Percentiles rank a stretch among this genome's conserved stretches.
Evolutionary conservation across 2,113 vertebrate species (phyloP).

Genomic region (Vulpes ferrilata): DNA sequence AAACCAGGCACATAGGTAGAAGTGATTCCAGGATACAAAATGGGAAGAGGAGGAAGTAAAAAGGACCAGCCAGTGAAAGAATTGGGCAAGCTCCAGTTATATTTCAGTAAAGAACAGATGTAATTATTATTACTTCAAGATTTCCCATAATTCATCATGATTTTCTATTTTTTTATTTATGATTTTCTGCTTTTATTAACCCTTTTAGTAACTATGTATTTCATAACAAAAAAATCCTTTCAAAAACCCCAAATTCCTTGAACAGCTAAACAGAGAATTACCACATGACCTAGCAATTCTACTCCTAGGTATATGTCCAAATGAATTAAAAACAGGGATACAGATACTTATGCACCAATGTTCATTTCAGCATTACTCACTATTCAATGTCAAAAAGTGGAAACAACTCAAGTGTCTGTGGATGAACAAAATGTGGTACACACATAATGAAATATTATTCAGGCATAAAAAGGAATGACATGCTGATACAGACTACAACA

Average conservation of each 20-base stretch:
- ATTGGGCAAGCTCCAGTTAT: not conserved
- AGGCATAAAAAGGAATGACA: not conserved
- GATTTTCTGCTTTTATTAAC: slow-evolving; percentile 48
- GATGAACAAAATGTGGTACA: not conserved
- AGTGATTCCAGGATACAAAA: not conserved
- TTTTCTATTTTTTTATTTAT: slow-evolving; percentile 41
- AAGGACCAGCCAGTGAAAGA: not conserved
- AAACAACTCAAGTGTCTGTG: not conserved
- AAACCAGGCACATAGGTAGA: slow-evolving; percentile 10
- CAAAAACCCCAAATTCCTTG: not conserved
- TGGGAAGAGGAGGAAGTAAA: not conserved
- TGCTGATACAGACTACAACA: not conserved
- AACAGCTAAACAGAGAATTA: not conserved
- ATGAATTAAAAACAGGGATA: not conserved
- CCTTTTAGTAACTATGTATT: not conserved
- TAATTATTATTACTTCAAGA: slow-evolving; percentile 58
- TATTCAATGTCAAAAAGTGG: not conserved
- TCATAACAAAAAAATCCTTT: not conserved
- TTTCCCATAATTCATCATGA: slow-evolving; percentile 28
- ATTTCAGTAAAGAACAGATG: slow-evolving; percentile 58
- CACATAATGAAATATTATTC: not conserved
- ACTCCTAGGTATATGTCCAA: not conserved
- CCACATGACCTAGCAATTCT: not conserved
- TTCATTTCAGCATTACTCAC: not conserved
- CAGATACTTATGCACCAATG: not conserved